Evolutionary conservation across 64 coral and sea anemone genomes (phyloP), one percentile per base, ranked within the genome.

Genomic region (Actinia tenebrosa): DNA sequence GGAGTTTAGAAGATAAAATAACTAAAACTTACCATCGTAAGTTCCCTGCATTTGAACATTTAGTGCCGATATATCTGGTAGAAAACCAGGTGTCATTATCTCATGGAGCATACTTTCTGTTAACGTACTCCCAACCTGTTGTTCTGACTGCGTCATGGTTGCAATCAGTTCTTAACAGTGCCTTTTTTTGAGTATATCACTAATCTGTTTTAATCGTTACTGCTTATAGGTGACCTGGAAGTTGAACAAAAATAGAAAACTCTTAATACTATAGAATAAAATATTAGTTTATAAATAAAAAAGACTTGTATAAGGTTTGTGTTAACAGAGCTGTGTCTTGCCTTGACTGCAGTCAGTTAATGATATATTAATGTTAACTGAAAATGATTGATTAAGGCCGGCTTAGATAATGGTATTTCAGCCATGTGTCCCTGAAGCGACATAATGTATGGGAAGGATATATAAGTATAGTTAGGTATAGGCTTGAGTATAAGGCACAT

Each of bases 11-110:
- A 50, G 47, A 5, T 50, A 50, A 50, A 50, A 50, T 1, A 50
- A 16, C 16, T 61, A 23, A 1, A 66, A 59, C 54, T 18, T 56
- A 53, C 77, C 77, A 44, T 79, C 77, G 3, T 79, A 79, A 16
- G 5, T 58, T 9, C 84, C 78, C 87, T 72, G 20, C 55, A 64
- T 91, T 61, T 55, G 77, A 59, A 96, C 63, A 25, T 89, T 83
- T 14, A 96, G n/a, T 42, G 92, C 79, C 15, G 84, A 88, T 45
- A 96, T 89, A 84, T 96, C 94, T 18, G 94, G 94, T 20, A 96
- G 69, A 90, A 92, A 96, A 5, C 94, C 94, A 3, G 94, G 94
- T 7, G 69, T 63, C 69, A 93, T 85, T 10, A 96, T 81, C 80
- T 68, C 82, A 62, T 88, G 86, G 10, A 97, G 62, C 61, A 93